Conservation (phyloP, 2,113 vertebrate species). For the Lagopus leucura region DNA sequence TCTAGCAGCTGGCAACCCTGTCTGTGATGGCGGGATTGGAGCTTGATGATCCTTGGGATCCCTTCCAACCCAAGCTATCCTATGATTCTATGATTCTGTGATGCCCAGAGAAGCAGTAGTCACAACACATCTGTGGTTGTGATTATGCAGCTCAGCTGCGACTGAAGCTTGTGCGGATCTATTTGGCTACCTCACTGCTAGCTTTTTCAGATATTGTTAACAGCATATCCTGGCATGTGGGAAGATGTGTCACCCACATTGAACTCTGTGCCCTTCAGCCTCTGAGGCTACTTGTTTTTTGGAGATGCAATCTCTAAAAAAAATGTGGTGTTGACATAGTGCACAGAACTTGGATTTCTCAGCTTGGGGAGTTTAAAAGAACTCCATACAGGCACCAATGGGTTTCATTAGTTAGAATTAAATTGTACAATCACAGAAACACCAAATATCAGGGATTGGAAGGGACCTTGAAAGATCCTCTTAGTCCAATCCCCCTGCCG, state of each 20-base stretch:
- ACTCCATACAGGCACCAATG: not conserved
- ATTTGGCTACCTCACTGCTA: not conserved
- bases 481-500: too few relatives aligned
- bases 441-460: too few relatives aligned
- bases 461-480: too few relatives aligned
- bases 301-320: not conserved
- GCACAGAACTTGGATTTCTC: not conserved
- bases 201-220: not conserved
- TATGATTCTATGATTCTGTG: too few relatives aligned
- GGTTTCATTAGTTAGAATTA: not conserved
- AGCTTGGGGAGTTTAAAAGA: not conserved
- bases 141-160: accelerated
- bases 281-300: not conserved
- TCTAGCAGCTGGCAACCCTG: too few relatives aligned
- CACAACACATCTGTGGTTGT: not conserved
- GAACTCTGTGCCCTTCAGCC: not conserved
- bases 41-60: too few relatives aligned
- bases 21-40: too few relatives aligned
- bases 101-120: not conserved
- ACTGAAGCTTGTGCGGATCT: not conserved
- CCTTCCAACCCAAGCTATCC: too few relatives aligned
- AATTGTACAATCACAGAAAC: not conserved
- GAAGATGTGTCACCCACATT: not conserved
- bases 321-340: not conserved
- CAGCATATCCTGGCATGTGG: not conserved